Evolutionary conservation across 1,140 invertebrate genomes (phyloP).

Genomic region (Berghia stephanieae): DNA sequence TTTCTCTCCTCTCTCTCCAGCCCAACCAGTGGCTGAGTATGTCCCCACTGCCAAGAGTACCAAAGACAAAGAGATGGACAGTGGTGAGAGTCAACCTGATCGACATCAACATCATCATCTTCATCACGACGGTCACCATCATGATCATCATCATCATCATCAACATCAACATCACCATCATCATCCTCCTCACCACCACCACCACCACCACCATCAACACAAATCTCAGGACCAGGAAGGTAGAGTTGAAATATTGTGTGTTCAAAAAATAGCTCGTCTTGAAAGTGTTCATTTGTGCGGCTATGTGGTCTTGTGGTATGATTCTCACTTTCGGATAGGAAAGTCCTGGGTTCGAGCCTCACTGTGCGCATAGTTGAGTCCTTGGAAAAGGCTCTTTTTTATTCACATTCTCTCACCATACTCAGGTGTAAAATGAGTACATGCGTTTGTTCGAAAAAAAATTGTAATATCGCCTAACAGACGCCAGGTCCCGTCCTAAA

Average conservation of each 20-base stretch:
- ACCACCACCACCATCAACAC: conserved; percentile 15
- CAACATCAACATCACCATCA: conserved; percentile 16
- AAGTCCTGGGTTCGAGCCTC: too few species aligned
- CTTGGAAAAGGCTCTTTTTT: too few species aligned
- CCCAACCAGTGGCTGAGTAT: conserved; percentile 19
- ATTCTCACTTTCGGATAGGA: too few species aligned
- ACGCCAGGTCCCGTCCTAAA: too few species aligned
- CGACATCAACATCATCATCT: neutral
- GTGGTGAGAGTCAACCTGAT: neutral
- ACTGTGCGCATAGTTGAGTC: too few species aligned
- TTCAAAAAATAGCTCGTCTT: too few species aligned
- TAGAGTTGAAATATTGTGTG: neutral
- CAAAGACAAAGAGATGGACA: neutral
- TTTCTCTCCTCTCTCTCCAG: neutral
- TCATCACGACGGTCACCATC: conserved; percentile 16
- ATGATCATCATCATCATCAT: conserved; percentile 20
- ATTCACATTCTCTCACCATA: too few species aligned
- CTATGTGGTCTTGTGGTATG: too few species aligned
- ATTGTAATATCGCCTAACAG: too few species aligned
- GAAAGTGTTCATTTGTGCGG: too few species aligned
- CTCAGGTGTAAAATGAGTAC: too few species aligned
- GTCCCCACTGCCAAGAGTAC: conserved; percentile 11
- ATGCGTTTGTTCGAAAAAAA: too few species aligned
- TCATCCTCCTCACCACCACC: conserved; percentile 2
- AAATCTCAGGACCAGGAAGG: neutral